phyloP scores from a whole-genome alignment of 2,888 invertebrate genomes.

The Adela reaumurella region DNA sequence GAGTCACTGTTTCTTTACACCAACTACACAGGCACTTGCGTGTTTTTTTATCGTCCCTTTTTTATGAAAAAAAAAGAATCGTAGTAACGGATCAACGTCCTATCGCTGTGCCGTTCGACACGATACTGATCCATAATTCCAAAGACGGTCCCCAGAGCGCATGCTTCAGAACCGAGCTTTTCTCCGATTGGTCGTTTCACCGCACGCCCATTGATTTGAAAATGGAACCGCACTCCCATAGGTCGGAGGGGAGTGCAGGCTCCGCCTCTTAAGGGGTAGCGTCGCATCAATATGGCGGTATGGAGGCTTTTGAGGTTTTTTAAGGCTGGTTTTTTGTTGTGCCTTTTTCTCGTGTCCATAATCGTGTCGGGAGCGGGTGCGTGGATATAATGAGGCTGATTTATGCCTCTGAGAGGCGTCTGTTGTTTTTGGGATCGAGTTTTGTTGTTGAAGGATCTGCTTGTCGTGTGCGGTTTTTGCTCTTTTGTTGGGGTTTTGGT shows the following conservation, averaged over 20 bases:
- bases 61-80: not conserved
- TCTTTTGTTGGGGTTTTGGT: not conserved
- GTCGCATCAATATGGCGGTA: slow-evolving; percentile 50
- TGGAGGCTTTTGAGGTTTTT: slow-evolving; percentile 52
- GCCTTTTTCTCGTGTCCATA: slow-evolving; percentile 51
- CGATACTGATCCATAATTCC: slow-evolving; percentile 51
- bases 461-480: not conserved
- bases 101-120: slow-evolving; percentile 39
- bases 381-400: slow-evolving; percentile 51
- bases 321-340: slow-evolving; percentile 17
- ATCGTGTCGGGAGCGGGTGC: slow-evolving; percentile 36
- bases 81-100: too few relatives aligned
- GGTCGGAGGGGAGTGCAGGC: slow-evolving; percentile 30
- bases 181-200: slow-evolving; percentile 27
- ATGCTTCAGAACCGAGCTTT: slow-evolving; percentile 30
- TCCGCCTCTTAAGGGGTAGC: slow-evolving; percentile 34
- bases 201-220: slow-evolving; percentile 36
- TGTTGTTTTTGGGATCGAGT: slow-evolving; percentile 7
- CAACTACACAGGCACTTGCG: slow-evolving; percentile 35
- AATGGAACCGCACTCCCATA: slow-evolving; percentile 19
- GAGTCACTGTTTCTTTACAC: too few relatives aligned
- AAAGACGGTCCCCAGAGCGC: slow-evolving; percentile 50
- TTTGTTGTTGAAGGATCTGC: slow-evolving; percentile 4
- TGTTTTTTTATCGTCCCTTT: slow-evolving; percentile 21
- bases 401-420: slow-evolving; percentile 29